Conservation (phyloP, 2,888 invertebrate genomes). For the Emmelina monodactyla region DNA sequence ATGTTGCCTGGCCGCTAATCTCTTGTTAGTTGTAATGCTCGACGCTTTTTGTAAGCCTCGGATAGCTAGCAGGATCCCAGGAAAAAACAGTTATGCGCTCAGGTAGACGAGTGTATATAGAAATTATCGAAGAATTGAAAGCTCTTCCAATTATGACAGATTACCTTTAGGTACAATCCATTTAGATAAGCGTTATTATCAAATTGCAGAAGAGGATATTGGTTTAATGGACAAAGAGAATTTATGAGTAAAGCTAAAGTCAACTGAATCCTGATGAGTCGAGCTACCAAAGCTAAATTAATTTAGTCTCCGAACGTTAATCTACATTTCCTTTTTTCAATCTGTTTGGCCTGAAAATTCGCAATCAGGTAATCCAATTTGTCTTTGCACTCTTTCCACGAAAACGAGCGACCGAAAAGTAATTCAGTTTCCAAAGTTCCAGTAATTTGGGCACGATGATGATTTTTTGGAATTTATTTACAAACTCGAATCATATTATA, state of each 20-base stretch:
- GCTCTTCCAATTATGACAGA: slow-evolving; percentile 10
- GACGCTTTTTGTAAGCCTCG: slow-evolving; percentile 49
- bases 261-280: too few relatives aligned
- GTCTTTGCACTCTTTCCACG: slow-evolving; percentile 17
- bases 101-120: slow-evolving; percentile 39
- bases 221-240: not conserved
- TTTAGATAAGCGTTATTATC: not conserved
- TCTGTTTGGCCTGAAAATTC: slow-evolving; percentile 19
- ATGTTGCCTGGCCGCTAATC: slow-evolving; percentile 45
- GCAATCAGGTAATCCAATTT: slow-evolving; percentile 40
- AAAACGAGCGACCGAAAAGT: too few relatives aligned
- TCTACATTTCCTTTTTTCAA: slow-evolving; percentile 12
- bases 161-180: not conserved
- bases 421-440: too few relatives aligned
- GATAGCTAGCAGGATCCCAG: slow-evolving; percentile 31
- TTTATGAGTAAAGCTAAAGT: not conserved
- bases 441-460: too few relatives aligned
- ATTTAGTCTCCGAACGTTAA: slow-evolving; percentile 2
- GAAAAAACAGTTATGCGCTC: slow-evolving; percentile 58
- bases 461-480: too few relatives aligned
- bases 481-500: too few relatives aligned
- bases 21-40: slow-evolving; percentile 54
- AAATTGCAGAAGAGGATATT: not conserved
- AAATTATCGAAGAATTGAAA: slow-evolving; percentile 18
- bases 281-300: too few relatives aligned